These are phyloP conservation scores for Aphyosemion australe DNA, from an alignment of 2,113 vertebrate species.

Conservation along the genomic window DNA sequence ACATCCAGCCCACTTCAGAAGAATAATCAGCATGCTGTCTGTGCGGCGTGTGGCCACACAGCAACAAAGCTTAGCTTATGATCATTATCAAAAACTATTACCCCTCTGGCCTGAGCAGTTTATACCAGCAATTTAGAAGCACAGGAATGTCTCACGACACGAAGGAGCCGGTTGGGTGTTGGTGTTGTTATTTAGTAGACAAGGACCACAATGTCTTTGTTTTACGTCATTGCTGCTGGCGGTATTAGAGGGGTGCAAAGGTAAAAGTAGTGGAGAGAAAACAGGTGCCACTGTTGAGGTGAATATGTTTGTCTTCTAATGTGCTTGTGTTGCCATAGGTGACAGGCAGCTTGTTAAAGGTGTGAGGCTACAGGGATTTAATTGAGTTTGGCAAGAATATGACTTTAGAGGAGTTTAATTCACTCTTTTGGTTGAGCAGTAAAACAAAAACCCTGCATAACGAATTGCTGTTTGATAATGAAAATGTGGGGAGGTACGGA, in stretches of 20 bases:
- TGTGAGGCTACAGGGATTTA: conserved; percentile 23
- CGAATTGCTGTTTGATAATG: conserved; percentile 18
- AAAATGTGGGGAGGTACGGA: too few species aligned
- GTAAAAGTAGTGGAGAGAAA: conserved; percentile 1
- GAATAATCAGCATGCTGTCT: conserved; percentile 69
- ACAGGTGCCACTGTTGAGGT: background rate
- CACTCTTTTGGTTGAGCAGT: conserved; percentile 10
- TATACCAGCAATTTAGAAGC: conserved; percentile 48
- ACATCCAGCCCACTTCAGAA: conserved; percentile 64
- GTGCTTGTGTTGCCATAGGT: conserved; percentile 23
- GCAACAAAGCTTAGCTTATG: conserved; percentile 59
- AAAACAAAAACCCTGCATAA: conserved; percentile 31
- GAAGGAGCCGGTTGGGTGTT: background rate
- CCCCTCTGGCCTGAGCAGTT: conserved; percentile 59
- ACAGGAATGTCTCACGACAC: conserved; percentile 27
- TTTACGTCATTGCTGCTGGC: conserved; percentile 12
- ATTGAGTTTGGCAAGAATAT: conserved; percentile 23
- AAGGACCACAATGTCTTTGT: conserved; percentile 18
- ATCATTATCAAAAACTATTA: conserved; percentile 74
- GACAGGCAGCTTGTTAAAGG: conserved; percentile 47
- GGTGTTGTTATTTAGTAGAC: conserved; percentile 28
- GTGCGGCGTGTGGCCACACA: conserved; percentile 58
- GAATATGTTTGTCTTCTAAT: conserved; percentile 35
- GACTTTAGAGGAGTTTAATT: conserved; percentile 21
- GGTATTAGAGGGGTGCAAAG: conserved; percentile 9